Evolutionary conservation across 2,888 invertebrate genomes (phyloP).

Genomic region (Aphrophora alni): DNA sequence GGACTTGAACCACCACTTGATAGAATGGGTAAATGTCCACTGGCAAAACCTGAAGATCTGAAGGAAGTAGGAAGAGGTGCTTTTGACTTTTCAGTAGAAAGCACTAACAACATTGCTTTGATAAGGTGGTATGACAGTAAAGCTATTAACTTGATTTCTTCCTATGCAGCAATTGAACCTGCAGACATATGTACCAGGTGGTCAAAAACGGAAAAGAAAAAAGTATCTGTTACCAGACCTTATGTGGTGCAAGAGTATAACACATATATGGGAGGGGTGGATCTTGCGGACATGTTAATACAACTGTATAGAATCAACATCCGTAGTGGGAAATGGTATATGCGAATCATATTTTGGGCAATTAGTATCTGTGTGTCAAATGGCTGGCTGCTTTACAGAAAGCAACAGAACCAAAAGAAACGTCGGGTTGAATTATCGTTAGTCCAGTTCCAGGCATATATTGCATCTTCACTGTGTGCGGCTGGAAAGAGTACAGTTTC

Average conservation of each 20-base stretch:
- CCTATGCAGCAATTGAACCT: constrained; percentile 48
- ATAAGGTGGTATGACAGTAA: constrained; percentile 51
- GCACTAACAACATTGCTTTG: constrained; percentile 34
- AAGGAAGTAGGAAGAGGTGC: constrained; percentile 17
- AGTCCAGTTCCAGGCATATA: background rate
- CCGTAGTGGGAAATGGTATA: constrained; percentile 49
- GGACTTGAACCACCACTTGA: no score
- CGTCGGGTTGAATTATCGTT: background rate
- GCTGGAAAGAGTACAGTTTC: background rate
- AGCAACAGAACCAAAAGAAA: constrained; percentile 22
- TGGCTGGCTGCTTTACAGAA: constrained; percentile 42
- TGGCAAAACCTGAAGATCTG: constrained; percentile 19
- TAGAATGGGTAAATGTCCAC: background rate
- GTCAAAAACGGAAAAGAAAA: constrained; percentile 45
- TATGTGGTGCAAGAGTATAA: constrained; percentile 51
- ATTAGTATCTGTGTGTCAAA: constrained; percentile 45
- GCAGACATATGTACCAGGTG: constrained; percentile 48
- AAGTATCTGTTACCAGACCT: constrained; percentile 46
- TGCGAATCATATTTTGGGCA: constrained; percentile 49
- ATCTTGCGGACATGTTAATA: constrained; percentile 53
- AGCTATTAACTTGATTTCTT: constrained; percentile 50
- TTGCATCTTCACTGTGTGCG: background rate
- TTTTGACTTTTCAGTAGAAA: constrained; percentile 12
- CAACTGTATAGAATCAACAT: constrained; percentile 52
- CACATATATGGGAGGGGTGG: constrained; percentile 52